phyloP scores from a whole-genome alignment of 2,113 vertebrate species.

The Lonchura striata region DNA sequence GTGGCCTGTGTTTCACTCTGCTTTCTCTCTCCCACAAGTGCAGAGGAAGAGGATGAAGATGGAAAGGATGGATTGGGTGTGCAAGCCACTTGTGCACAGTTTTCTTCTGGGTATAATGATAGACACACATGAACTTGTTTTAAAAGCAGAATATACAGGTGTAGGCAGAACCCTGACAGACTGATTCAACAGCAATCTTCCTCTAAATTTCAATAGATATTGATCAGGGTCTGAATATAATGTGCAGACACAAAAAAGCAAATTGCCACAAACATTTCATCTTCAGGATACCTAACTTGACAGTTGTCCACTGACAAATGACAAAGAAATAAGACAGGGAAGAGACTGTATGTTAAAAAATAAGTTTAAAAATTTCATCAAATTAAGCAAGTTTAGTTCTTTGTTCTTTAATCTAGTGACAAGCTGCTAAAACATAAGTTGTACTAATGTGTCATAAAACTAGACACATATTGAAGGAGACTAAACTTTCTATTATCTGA shows the following conservation, averaged over 20 bases:
- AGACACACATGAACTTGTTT: not conserved
- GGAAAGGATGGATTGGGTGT: not conserved
- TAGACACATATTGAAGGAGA: constrained; percentile 67
- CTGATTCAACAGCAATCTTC: not conserved
- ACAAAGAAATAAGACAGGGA: not conserved
- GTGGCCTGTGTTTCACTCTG: not conserved
- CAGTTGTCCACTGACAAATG: not conserved
- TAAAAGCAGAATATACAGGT: not conserved
- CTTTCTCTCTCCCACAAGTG: not conserved
- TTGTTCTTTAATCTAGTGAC: constrained; percentile 58
- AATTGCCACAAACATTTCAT: not conserved
- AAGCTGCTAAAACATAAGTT: constrained; percentile 58
- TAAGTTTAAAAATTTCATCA: constrained; percentile 31
- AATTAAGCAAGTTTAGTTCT: constrained; percentile 39
- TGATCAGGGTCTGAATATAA: not conserved
- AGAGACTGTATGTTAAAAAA: constrained; percentile 44
- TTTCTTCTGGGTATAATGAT: not conserved
- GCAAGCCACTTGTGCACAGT: fast-evolving
- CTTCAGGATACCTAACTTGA: not conserved
- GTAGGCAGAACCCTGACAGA: not conserved
- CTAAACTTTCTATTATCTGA: constrained; percentile 64
- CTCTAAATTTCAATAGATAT: not conserved
- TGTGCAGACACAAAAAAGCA: not conserved
- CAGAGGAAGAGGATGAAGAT: not conserved
- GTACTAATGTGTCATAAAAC: constrained; percentile 59